Evolutionary conservation across 1,140 invertebrate genomes (phyloP), one percentile per base, ranked within the genome.

Genomic region (Scaptomyza pallida): DNA sequence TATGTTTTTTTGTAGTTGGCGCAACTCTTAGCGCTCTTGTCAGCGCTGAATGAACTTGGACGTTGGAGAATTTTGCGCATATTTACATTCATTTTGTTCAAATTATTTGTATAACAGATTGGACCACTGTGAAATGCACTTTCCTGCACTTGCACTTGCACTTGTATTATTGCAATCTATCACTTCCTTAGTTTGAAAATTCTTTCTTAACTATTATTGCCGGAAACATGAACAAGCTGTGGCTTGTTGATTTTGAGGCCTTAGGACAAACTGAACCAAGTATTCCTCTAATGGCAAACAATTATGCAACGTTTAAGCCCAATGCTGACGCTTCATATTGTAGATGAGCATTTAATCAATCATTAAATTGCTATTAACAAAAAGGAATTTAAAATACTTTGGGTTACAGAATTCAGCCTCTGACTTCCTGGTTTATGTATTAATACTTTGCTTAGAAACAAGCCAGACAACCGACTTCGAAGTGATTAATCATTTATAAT

Each of bases 31-130:
- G 26, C 26, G 73, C 67, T 67, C 63, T 65, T 78, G 54, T 61
- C 72, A 79, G 76, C 59, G 17, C 48, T 35, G 30, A 79, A 57
- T 79, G 76, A 72, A 79, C 65, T 65, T 40, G 48, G 21, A 61
- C 50, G 10, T 26, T 26, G 17, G 70, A 57, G 62, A 78, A 52
- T 78, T 30, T 73, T 68, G 75, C 35, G 40, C 19, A 60, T 75
- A 80, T 80, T 72, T 75, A 74, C 75, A 82, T 82, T 72, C 45
- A 72, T 79, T 83, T 85, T 54, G 35, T 43, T 37, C 54, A 85
- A 75, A 82, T 78, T 78, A 83, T 82, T 75, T 59, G 63, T 65
- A 60, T 71, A 78, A 78, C 79, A 78, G 79, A 82, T 82, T 78
- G 79, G 47, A 63, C 74, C 51, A 56, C 70, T 44, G 62, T 47